A percentile compares a stretch with the other conserved stretches of the same genome.
Conservation (phyloP, 92 coral and sea anemone genomes). For the Porites lobata region DNA sequence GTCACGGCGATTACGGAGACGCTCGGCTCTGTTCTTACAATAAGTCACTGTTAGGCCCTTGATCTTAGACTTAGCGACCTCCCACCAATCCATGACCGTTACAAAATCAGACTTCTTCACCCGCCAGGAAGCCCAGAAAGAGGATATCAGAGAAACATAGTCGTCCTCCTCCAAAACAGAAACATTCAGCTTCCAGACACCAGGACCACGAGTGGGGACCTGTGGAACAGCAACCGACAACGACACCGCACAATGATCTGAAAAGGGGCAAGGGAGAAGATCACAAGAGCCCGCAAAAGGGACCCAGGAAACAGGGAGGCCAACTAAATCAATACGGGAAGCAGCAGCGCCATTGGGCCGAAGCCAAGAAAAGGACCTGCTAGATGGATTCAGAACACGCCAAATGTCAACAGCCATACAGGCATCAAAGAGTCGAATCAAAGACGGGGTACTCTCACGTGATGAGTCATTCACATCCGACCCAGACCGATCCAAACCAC, state of each 20-base stretch:
- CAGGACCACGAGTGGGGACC: neutral
- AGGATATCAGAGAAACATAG: too few relatives aligned
- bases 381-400: neutral
- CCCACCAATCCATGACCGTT: too few relatives aligned
- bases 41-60: too few relatives aligned
- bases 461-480: neutral
- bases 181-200: neutral
- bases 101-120: too few relatives aligned
- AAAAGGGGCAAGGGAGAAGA: neutral
- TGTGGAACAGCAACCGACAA: neutral
- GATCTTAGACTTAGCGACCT: too few relatives aligned
- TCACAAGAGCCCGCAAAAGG: neutral
- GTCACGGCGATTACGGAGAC: too few relatives aligned
- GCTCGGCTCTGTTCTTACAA: too few relatives aligned
- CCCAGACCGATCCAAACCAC: conserved; percentile 10
- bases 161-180: too few relatives aligned
- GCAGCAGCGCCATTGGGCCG: neutral
- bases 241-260: conserved; percentile 2
- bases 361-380: neutral
- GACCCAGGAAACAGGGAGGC: neutral
- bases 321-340: conserved; percentile 2
- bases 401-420: neutral
- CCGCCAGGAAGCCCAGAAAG: too few relatives aligned
- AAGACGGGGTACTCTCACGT: neutral
- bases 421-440: neutral